phyloP scores from a whole-genome alignment of 2,888 invertebrate genomes.

The Mythimna lalbum region DNA sequence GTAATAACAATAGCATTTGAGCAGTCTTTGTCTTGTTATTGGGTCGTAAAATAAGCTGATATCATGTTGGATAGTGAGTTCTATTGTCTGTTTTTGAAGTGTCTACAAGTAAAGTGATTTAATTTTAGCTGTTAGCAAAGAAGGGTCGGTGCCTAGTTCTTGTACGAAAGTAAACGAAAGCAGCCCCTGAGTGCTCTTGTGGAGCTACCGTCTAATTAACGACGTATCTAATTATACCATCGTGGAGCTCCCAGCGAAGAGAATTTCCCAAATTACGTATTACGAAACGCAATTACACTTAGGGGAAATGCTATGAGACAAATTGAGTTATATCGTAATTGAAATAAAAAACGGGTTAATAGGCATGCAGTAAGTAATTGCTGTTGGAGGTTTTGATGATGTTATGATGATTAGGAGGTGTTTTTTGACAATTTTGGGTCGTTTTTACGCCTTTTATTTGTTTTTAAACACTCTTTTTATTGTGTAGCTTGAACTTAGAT shows the following conservation, averaged over 20 bases:
- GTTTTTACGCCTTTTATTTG: no score
- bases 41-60: slow-evolving; percentile 41
- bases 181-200: slow-evolving; percentile 83
- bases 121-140: slow-evolving; percentile 67
- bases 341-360: slow-evolving; percentile 67
- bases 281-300: slow-evolving; percentile 85
- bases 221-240: slow-evolving; percentile 89
- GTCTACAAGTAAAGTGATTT: slow-evolving; percentile 66
- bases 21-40: slow-evolving; percentile 42
- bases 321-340: slow-evolving; percentile 76
- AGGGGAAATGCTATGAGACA: slow-evolving; percentile 79
- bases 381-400: slow-evolving; percentile 6
- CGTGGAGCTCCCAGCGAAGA: slow-evolving; percentile 77
- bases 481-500: background rate
- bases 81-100: slow-evolving; percentile 56
- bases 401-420: slow-evolving; percentile 13
- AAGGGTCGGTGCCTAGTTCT: slow-evolving; percentile 69
- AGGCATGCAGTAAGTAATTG: slow-evolving; percentile 44
- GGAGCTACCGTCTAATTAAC: slow-evolving; percentile 86
- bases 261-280: slow-evolving; percentile 87
- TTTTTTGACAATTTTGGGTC: slow-evolving; percentile 9
- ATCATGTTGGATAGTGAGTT: slow-evolving; percentile 36
- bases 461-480: background rate
- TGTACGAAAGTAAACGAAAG: slow-evolving; percentile 79
- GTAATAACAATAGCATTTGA: slow-evolving; percentile 36